These are phyloP conservation scores for Raillietiella orientalis DNA, from an alignment of 2,888 invertebrate genomes.

Conservation along the genomic window DNA sequence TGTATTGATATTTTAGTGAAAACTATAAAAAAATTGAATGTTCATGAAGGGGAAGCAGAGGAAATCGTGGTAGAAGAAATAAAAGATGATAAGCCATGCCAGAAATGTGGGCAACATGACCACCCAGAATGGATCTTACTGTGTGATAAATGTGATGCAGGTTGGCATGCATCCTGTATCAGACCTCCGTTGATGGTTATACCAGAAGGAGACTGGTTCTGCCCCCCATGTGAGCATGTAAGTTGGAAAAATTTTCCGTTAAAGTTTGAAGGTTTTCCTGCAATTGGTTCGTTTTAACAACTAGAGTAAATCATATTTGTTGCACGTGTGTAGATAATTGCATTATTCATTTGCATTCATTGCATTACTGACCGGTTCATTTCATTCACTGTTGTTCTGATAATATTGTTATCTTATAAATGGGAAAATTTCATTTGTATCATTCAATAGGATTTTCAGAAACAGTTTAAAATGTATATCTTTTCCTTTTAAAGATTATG, in stretches of 20 bases:
- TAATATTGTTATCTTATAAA: too few species aligned
- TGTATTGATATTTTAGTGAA: too few species aligned
- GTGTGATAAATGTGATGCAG: constrained; percentile 73
- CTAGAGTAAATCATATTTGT: too few species aligned
- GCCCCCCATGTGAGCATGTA: constrained; percentile 86
- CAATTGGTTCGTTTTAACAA: background rate
- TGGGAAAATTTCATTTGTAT: too few species aligned
- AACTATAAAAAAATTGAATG: too few species aligned
- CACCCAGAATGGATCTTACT: constrained; percentile 91
- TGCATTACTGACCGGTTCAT: too few species aligned
- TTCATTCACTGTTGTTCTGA: too few species aligned
- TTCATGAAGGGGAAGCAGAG: constrained; percentile 11
- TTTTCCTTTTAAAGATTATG: constrained; percentile 16
- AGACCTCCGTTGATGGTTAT: constrained; percentile 68
- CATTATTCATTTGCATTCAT: too few species aligned
- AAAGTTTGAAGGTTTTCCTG: background rate
- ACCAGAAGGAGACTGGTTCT: constrained; percentile 93
- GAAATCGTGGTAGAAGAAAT: constrained; percentile 9
- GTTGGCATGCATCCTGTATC: constrained; percentile 91
- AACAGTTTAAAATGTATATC: too few species aligned
- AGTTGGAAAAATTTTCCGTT: constrained; percentile 12
- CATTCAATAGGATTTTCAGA: too few species aligned
- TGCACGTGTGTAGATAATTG: too few species aligned
- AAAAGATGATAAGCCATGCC: constrained; percentile 38
- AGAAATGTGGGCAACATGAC: constrained; percentile 59